phyloP scores from a whole-genome alignment of 2,888 invertebrate species.

The Parnassius glacialis region DNA sequence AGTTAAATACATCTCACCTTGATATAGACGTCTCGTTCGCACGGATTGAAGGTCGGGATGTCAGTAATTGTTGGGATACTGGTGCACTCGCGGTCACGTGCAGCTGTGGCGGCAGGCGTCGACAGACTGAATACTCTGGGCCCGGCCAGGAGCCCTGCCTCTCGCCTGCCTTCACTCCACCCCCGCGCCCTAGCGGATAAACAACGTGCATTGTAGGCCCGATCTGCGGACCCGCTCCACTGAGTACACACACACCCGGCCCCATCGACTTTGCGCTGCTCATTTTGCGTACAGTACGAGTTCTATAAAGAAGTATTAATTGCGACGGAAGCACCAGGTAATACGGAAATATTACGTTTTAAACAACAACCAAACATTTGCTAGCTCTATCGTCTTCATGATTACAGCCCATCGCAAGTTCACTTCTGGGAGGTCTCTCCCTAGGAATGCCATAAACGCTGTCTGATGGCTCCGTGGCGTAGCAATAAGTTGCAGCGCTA shows the following conservation, averaged over 20 bases:
- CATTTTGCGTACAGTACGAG: slow-evolving; percentile 21
- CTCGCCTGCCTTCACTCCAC: slow-evolving; percentile 38
- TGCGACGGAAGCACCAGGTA: slow-evolving; percentile 13
- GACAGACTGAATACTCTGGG: slow-evolving; percentile 51
- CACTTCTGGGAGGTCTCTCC: too few relatives aligned
- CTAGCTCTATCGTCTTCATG: too few relatives aligned
- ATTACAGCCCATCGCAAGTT: too few relatives aligned
- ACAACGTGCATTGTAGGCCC: slow-evolving; percentile 79
- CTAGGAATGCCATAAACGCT: too few relatives aligned
- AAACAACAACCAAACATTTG: not conserved
- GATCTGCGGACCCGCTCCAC: slow-evolving; percentile 66
- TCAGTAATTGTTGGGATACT: slow-evolving; percentile 50
- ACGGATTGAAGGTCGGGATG: slow-evolving; percentile 75
- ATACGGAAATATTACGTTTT: slow-evolving; percentile 2
- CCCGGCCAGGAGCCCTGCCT: slow-evolving; percentile 74
- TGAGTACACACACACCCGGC: slow-evolving; percentile 49
- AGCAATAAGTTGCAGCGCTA: too few relatives aligned
- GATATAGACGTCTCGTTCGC: slow-evolving; percentile 75
- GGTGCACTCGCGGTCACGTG: slow-evolving; percentile 64
- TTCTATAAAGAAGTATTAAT: slow-evolving; percentile 26
- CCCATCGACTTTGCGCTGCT: slow-evolving; percentile 38
- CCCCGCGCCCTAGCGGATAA: slow-evolving; percentile 73
- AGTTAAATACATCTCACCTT: slow-evolving; percentile 56
- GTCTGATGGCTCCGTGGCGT: too few relatives aligned
- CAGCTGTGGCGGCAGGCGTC: slow-evolving; percentile 60